Conservation (phyloP, 2,888 invertebrate species). For the Caenorhabditis sp. region DNA sequence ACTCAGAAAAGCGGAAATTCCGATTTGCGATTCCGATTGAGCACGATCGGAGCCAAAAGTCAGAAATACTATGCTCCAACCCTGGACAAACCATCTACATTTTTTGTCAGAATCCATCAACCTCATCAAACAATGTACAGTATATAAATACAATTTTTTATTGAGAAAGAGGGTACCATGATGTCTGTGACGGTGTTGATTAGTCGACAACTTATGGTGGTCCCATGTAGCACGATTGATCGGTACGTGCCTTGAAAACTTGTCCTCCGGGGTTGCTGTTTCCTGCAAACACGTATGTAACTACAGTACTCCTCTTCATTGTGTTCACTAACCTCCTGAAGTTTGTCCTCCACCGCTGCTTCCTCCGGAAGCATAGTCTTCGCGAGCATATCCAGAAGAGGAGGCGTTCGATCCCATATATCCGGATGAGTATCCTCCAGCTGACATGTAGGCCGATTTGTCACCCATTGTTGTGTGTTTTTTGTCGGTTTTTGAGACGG, state of each 20-base stretch:
- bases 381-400: conserved; percentile 27
- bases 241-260: conserved; percentile 40
- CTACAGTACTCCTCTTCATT: no score
- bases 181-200: background rate
- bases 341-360: conserved; percentile 12
- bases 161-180: no score
- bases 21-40: no score
- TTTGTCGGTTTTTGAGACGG: background rate
- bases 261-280: conserved; percentile 24
- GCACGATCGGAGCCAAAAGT: no score
- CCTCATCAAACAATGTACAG: no score
- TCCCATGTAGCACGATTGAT: conserved; percentile 25
- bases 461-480: conserved; percentile 10
- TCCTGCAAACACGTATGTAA: background rate
- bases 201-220: background rate
- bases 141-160: no score
- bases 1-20: no score
- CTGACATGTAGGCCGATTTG: conserved; percentile 36
- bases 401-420: conserved; percentile 33
- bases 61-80: no score
- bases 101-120: no score
- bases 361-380: conserved; percentile 27
- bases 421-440: conserved; percentile 32
- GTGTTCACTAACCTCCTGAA: background rate
- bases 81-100: no score